Percentiles rank a stretch among this genome's conserved stretches.
Conservation (phyloP, 2,113 vertebrate species). For the Lasiurus cinereus region DNA sequence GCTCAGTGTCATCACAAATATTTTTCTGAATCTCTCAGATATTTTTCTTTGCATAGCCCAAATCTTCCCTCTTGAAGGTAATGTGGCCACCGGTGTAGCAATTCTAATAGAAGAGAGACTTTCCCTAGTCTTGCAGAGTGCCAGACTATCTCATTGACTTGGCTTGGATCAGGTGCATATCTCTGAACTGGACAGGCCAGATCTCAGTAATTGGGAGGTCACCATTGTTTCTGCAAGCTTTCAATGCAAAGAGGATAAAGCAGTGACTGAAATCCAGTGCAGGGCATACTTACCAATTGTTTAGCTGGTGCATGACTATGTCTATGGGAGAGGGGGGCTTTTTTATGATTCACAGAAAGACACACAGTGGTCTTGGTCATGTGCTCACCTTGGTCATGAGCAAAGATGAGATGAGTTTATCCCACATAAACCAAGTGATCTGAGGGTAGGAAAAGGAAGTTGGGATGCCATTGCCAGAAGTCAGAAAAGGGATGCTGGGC, state of each 20-base stretch:
- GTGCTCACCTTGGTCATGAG: not conserved
- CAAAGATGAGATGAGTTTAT: conserved; percentile 6
- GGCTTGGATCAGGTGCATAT: not conserved
- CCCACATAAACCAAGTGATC: not conserved
- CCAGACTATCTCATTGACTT: not conserved
- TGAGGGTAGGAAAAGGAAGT: not conserved
- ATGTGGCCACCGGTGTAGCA: not conserved
- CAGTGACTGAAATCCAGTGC: not conserved
- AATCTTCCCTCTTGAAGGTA: not conserved
- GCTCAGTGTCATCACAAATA: not conserved
- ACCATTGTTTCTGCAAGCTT: not conserved
- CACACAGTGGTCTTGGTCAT: not conserved
- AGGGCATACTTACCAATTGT: not conserved
- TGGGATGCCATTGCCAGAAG: not conserved
- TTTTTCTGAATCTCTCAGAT: not conserved
- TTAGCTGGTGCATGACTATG: not conserved
- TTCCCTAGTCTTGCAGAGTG: not conserved
- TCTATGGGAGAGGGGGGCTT: not conserved
- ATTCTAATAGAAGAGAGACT: not conserved
- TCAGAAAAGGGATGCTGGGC: not conserved
- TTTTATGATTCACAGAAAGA: not conserved
- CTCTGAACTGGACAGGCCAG: not conserved
- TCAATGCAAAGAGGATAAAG: not conserved
- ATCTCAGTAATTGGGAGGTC: not conserved
- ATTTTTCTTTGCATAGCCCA: not conserved